Conservation (phyloP, 2,797 vertebrate genomes). For the Rhabdophis nuchalis region DNA sequence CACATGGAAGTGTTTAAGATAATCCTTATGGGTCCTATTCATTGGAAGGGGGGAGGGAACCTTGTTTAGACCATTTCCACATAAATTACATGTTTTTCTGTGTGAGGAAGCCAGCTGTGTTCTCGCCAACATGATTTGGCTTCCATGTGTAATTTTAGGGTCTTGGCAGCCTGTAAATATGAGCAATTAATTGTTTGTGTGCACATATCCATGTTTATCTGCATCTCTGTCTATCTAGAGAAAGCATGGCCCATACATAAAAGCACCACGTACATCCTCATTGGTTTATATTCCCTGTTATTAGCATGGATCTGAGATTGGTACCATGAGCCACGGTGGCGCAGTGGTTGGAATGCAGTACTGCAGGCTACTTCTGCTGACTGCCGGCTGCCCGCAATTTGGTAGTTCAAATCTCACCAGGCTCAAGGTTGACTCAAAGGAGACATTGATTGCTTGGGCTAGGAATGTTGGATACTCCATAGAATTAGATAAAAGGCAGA, state of each 20-base stretch:
- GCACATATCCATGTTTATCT: background rate
- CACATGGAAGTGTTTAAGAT: constrained; percentile 63
- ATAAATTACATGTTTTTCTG: constrained; percentile 54
- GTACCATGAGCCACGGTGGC: background rate
- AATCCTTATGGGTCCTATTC: constrained; percentile 63
- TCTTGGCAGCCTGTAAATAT: background rate
- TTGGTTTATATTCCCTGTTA: background rate
- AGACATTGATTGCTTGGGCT: too few species aligned
- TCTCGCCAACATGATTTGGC: constrained; percentile 43
- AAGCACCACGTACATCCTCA: background rate
- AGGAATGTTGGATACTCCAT: too few species aligned
- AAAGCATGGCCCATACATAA: background rate
- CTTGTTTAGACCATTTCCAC: constrained; percentile 61
- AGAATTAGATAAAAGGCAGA: too few species aligned
- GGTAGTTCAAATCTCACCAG: too few species aligned
- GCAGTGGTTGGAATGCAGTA: too few species aligned
- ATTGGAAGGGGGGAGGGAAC: constrained; percentile 14
- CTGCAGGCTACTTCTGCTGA: too few species aligned
- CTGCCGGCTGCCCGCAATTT: too few species aligned
- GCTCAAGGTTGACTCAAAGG: too few species aligned
- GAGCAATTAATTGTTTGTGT: background rate
- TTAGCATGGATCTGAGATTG: background rate
- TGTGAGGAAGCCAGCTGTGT: constrained; percentile 45
- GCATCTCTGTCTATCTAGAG: background rate
- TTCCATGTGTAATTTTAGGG: background rate